Conservation (phyloP, 1,140 invertebrate genomes). For the Coenobita brevimanus region DNA sequence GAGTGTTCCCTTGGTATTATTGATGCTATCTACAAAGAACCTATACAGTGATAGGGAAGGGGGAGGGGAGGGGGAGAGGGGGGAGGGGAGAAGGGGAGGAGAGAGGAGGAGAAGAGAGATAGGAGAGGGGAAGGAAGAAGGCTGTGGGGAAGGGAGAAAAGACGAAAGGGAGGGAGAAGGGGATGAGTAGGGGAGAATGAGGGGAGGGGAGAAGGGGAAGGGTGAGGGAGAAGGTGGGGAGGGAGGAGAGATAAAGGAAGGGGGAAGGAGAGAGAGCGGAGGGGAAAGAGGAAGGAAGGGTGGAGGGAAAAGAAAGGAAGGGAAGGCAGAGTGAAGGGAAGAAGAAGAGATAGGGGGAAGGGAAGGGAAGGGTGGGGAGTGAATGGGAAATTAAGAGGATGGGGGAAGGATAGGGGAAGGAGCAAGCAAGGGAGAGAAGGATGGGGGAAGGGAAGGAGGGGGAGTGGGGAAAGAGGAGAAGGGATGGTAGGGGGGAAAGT, state of each 20-base stretch:
- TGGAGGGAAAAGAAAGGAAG: neutral
- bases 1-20: too few relatives aligned
- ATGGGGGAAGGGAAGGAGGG: neutral
- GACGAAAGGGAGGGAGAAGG: neutral
- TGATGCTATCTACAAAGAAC: too few relatives aligned
- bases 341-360: conserved; percentile 18
- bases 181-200: neutral
- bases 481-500: neutral
- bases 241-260: neutral
- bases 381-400: neutral
- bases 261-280: neutral
- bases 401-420: neutral
- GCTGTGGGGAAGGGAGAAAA: neutral
- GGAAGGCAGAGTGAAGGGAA: neutral
- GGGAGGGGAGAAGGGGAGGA: neutral
- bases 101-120: neutral
- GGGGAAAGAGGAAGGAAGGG: neutral
- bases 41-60: conserved; percentile 23
- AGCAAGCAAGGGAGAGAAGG: neutral
- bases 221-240: neutral
- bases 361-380: neutral
- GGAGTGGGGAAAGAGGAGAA: neutral
- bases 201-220: neutral
- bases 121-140: neutral
- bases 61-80: neutral